Conservation (phyloP, 1,140 invertebrate species). For the Saccostrea glomerata region DNA sequence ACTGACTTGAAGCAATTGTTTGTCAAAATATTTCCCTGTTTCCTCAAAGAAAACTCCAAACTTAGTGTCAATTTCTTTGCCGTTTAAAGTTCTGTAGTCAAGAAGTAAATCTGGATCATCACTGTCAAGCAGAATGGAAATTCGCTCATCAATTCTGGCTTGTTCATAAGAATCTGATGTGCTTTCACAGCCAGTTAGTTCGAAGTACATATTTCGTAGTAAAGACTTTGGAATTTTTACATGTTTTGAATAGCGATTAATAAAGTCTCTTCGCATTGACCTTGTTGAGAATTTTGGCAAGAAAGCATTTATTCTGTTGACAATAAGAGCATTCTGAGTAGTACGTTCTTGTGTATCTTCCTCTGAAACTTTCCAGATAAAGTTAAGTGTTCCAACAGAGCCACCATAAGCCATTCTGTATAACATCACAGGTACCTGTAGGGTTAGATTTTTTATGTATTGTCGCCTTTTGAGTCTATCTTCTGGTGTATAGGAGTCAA, state of each 20-base stretch:
- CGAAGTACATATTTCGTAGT: constrained; percentile 39
- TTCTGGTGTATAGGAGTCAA: constrained; percentile 37
- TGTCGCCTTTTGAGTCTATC: constrained; percentile 33
- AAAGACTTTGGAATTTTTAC: constrained; percentile 43
- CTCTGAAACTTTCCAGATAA: constrained; percentile 40
- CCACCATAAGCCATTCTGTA: constrained; percentile 50
- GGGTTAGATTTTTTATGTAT: constrained; percentile 34
- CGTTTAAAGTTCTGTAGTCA: constrained; percentile 40
- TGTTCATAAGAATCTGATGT: not conserved
- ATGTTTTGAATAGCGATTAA: constrained; percentile 38
- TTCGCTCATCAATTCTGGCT: constrained; percentile 17
- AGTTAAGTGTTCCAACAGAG: constrained; percentile 39
- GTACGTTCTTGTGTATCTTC: constrained; percentile 41
- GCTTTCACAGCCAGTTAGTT: constrained; percentile 39
- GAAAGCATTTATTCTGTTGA: constrained; percentile 3
- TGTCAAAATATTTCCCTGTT: constrained; percentile 41
- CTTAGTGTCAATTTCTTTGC: constrained; percentile 34
- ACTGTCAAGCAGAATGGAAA: not conserved
- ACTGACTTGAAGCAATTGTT: constrained; percentile 24
- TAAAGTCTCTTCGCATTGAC: constrained; percentile 45
- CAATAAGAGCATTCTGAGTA: not conserved
- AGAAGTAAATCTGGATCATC: constrained; percentile 46
- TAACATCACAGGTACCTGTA: constrained; percentile 40
- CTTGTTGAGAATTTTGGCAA: constrained; percentile 48
- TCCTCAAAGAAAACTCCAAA: constrained; percentile 39